Percentiles rank a stretch among this genome's conserved stretches.
These are phyloP conservation scores for Meteorus cinctellus DNA, from an alignment of 2,888 invertebrate species.

Conservation along the genomic window DNA sequence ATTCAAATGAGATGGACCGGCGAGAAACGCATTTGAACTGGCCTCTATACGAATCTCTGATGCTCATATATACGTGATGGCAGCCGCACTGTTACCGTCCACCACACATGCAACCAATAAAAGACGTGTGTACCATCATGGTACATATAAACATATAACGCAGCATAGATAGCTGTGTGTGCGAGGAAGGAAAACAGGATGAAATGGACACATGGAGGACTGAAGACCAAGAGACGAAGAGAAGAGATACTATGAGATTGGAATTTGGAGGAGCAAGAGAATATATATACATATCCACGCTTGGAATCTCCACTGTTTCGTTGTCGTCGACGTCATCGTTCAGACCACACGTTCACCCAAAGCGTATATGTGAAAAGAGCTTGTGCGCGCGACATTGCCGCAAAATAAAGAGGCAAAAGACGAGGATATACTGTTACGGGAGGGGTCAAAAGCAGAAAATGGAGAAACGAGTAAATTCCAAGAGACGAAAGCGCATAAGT, in stretches of 20 bases:
- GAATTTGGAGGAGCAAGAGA: slow-evolving; percentile 48
- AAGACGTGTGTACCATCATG: neutral
- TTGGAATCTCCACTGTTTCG: slow-evolving; percentile 26
- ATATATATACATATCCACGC: slow-evolving; percentile 4
- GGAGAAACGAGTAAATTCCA: slow-evolving; percentile 1
- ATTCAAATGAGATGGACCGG: slow-evolving; percentile 58
- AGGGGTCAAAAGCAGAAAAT: slow-evolving; percentile 30
- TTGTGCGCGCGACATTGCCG: slow-evolving; percentile 11
- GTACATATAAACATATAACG: neutral
- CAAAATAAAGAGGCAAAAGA: slow-evolving; percentile 21
- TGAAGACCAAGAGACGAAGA: slow-evolving; percentile 40
- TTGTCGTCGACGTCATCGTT: slow-evolving; percentile 16
- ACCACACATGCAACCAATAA: neutral
- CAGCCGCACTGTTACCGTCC: neutral
- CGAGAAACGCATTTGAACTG: slow-evolving; percentile 34
- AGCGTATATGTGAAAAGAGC: slow-evolving; percentile 27
- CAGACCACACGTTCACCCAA: slow-evolving; percentile 30
- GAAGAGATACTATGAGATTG: slow-evolving; percentile 49
- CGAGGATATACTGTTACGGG: neutral
- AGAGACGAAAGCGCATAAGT: slow-evolving; percentile 37
- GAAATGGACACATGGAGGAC: slow-evolving; percentile 32
- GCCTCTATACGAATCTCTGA: slow-evolving; percentile 36
- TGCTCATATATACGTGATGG: slow-evolving; percentile 20
- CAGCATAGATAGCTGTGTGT: neutral
- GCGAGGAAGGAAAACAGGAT: slow-evolving; percentile 31